A percentile compares a stretch with the other conserved stretches of the same genome.
These are phyloP conservation scores for Andrena praecox DNA, from an alignment of 2,888 invertebrate genomes.

Conservation along the genomic window DNA sequence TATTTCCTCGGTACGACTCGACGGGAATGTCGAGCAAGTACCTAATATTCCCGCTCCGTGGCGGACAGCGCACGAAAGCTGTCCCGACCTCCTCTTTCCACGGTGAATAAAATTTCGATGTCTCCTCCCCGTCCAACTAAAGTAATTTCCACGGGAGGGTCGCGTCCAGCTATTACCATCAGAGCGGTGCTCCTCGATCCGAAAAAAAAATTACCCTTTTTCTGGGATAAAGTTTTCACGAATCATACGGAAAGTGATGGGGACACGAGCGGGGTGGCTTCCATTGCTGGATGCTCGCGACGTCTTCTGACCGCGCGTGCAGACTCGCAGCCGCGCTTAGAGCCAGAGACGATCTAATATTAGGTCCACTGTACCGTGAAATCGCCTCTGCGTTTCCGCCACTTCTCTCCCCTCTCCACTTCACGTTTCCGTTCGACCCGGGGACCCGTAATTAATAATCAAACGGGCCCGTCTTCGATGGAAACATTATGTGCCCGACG, in stretches of 20 bases:
- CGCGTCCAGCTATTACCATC: too few species aligned
- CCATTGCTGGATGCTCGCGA: background rate
- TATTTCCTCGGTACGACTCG: background rate
- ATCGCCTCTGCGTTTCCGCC: slow-evolving; percentile 39
- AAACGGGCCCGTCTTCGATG: background rate
- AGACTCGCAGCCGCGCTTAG: slow-evolving; percentile 9
- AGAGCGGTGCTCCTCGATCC: too few species aligned
- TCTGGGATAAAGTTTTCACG: too few species aligned
- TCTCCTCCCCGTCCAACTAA: background rate
- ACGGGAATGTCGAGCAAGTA: background rate
- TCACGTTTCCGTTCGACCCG: slow-evolving; percentile 8
- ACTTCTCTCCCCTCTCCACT: background rate
- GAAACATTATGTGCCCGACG: background rate
- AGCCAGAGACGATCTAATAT: slow-evolving; percentile 47
- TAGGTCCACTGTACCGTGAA: slow-evolving; percentile 51
- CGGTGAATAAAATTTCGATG: background rate
- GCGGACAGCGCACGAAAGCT: background rate
- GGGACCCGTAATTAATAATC: slow-evolving; percentile 14
- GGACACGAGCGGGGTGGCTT: slow-evolving; percentile 6
- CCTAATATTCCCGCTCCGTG: background rate
- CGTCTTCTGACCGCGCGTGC: background rate
- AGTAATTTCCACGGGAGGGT: background rate
- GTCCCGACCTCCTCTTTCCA: background rate
- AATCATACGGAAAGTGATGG: too few species aligned
- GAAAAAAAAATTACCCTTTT: too few species aligned